Evolutionary conservation across 2,113 vertebrate species (phyloP).

Genomic region (Excalfactoria chinensis): DNA sequence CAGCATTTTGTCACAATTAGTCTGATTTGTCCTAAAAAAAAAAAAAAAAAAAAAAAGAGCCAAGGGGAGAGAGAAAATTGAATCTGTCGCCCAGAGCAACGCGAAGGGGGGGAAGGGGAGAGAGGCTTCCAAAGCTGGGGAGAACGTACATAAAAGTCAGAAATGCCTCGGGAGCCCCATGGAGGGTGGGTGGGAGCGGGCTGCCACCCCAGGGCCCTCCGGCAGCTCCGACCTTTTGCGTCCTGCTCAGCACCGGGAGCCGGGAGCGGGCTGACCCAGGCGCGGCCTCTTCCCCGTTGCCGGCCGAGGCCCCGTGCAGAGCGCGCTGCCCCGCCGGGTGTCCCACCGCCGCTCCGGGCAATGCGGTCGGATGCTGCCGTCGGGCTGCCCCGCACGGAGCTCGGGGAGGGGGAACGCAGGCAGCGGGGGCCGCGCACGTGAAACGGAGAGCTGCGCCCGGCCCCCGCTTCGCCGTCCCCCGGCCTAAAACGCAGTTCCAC

Average conservation of each 20-base stretch:
- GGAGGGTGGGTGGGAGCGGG: no score
- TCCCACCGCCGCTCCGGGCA: no score
- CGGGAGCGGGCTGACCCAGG: neutral
- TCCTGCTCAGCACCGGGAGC: neutral
- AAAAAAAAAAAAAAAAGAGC: neutral
- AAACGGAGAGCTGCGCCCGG: neutral
- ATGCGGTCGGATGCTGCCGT: no score
- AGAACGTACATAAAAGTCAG: neutral
- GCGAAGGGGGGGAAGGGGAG: neutral
- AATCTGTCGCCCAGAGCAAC: slow-evolving; percentile 75
- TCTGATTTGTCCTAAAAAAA: slow-evolving; percentile 84
- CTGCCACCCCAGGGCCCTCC: neutral
- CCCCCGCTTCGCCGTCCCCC: neutral
- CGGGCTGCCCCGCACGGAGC: no score
- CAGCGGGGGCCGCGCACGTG: neutral
- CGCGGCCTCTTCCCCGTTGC: no score
- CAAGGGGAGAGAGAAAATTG: slow-evolving; percentile 75
- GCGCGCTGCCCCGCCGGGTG: no score
- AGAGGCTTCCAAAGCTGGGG: neutral
- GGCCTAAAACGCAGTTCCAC: accelerated
- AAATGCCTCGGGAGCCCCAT: neutral
- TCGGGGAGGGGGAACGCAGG: neutral
- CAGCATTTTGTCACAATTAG: slow-evolving; percentile 91
- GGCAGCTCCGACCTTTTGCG: neutral
- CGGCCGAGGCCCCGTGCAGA: no score